A percentile compares a stretch with the other conserved stretches of the same genome.
Conservation (phyloP, 2,797 vertebrate species). For the Melanotaenia nigrans region DNA sequence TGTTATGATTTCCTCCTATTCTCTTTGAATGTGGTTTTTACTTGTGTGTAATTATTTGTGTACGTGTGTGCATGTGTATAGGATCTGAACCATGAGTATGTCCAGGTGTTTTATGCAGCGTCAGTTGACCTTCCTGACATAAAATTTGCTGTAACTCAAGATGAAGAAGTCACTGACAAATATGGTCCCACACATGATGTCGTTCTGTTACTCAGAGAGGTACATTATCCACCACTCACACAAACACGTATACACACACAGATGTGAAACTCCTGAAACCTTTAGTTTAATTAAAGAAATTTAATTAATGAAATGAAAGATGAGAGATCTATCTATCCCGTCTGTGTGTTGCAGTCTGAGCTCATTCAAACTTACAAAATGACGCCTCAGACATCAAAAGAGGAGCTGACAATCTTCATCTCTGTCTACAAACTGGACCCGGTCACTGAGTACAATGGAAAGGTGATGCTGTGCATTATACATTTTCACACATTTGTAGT, state of each 20-base stretch:
- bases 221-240: conserved; percentile 52
- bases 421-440: conserved; percentile 87
- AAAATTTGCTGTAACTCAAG: conserved; percentile 83
- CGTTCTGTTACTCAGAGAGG: conserved; percentile 88
- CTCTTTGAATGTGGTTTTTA: background rate
- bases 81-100: conserved; percentile 79
- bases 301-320: background rate
- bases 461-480: conserved; percentile 76
- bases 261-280: background rate
- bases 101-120: conserved; percentile 82
- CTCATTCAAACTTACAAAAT: conserved; percentile 82
- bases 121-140: conserved; percentile 88
- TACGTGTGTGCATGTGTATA: conserved; percentile 61
- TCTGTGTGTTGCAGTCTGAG: conserved; percentile 72
- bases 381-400: conserved; percentile 77
- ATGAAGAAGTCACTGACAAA: conserved; percentile 67
- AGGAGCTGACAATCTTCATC: conserved; percentile 82
- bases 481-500: conserved; percentile 3
- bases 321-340: background rate
- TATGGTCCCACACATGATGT: conserved; percentile 81
- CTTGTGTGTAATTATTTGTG: background rate
- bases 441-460: conserved; percentile 89
- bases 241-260: conserved; percentile 3
- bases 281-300: background rate
- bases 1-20: background rate